Base-by-base conservation (phyloP, 2,797 vertebrate genomes). In the Poecilia wingei region DNA sequence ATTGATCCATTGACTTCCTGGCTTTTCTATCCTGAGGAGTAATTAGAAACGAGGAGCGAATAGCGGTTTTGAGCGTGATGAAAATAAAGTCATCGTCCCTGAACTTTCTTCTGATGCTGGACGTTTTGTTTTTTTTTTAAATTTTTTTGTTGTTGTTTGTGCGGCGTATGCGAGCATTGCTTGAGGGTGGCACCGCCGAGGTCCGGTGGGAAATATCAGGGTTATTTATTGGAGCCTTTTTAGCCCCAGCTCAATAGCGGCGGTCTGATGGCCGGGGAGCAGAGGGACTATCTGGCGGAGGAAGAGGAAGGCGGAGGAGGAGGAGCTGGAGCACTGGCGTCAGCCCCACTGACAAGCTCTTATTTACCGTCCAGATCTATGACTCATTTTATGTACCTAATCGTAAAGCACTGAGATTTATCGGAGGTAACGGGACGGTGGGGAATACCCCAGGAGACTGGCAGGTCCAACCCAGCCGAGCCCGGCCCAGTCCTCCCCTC, bases 361-460 rank as follows among this genome's bases (percentile, higher is more conserved):
- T 96, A 95, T 96, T 96, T 96, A 96, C 94, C 87, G 93, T 94
- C 91, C 89, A 95, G 94, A 96, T 96, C 95, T 94, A 95, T 95
- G 95, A 95, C 92, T 96, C 94, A 93, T 95, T 96, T 96, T 95
- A 96, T 95, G 94, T 93, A 94, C 93, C 94, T 96, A 93, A 96
- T 96, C 94, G 94, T 96, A 96, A 96, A 96, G 91, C 95, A 95
- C 94, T 43, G 88, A 95, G 95, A 96, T 96, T 96, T 96, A 96
- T 96, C 61, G 90, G 80, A 87, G 87, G 85, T 91, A 96, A 96
- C 92, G 88, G 95, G 94, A 90, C 92, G 69, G 92, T 87, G 89
- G 95, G 95, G 92, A 94, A 94, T 94, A 94, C 93, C 94, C 90
- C 91, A 76, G 81, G 92, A 95, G 95, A 95, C 88, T 86, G 91